Evolutionary conservation across 2,888 invertebrate genomes (phyloP).

Genomic region (Tyria jacobaeae): DNA sequence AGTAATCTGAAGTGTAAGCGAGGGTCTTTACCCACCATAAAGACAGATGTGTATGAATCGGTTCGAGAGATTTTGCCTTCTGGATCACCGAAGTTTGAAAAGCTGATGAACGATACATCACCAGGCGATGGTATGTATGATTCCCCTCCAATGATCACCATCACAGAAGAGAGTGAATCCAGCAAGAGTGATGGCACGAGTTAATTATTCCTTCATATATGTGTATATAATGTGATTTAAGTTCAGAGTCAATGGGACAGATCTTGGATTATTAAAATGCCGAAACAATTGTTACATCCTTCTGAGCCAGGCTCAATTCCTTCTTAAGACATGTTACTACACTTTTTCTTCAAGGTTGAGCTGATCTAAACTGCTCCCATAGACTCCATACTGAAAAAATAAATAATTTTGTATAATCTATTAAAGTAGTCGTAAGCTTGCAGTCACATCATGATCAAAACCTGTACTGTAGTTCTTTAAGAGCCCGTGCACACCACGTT

Average conservation of each 20-base stretch:
- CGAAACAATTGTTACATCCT: not conserved
- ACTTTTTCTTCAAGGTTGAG: not conserved
- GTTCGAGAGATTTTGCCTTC: constrained; percentile 84
- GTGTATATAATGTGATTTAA: constrained; percentile 58
- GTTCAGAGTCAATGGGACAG: constrained; percentile 20
- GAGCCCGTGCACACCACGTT: too few relatives aligned
- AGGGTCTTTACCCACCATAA: constrained; percentile 76
- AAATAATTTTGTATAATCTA: constrained; percentile 46
- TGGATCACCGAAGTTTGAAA: constrained; percentile 87
- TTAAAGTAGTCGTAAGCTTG: constrained; percentile 49
- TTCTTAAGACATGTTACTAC: not conserved
- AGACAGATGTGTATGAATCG: constrained; percentile 84
- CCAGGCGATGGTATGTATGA: constrained; percentile 67
- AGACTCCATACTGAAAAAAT: constrained; percentile 9
- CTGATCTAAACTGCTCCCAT: not conserved
- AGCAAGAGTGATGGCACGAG: constrained; percentile 76
- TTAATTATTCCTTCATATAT: constrained; percentile 63
- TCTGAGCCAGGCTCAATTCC: not conserved
- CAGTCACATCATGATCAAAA: constrained; percentile 40
- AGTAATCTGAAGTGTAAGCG: constrained; percentile 73
- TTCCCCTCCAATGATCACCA: constrained; percentile 80
- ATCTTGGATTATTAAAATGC: not conserved
- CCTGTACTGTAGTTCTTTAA: constrained; percentile 25
- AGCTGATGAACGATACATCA: constrained; percentile 84
- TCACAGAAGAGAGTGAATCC: constrained; percentile 80